Conservation (phyloP, 2,888 invertebrate species). For the Epinotia brunnichana region DNA sequence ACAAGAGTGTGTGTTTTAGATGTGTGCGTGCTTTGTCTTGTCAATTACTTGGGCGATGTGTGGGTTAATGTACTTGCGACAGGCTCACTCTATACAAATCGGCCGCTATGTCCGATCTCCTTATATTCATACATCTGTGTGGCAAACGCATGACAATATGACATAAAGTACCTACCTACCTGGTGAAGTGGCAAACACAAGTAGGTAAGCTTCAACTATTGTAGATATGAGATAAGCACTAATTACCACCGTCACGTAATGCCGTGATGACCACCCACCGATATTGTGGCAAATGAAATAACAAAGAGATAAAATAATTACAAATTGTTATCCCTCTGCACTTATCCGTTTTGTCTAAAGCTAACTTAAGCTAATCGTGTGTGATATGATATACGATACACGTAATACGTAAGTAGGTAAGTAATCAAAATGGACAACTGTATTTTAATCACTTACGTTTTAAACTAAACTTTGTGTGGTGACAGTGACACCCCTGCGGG, state of each 20-base stretch:
- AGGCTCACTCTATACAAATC: no score
- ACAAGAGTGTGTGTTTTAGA: no score
- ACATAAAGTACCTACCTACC: neutral
- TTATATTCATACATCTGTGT: no score
- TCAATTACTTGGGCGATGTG: no score
- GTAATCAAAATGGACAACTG: neutral
- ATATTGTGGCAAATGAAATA: slow-evolving; percentile 11
- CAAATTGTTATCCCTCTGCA: slow-evolving; percentile 2
- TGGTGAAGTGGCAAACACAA: neutral
- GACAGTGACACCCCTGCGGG: slow-evolving; percentile 63
- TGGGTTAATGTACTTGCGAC: no score
- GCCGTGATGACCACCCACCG: neutral
- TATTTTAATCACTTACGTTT: neutral
- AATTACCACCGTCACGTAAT: neutral
- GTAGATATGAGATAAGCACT: slow-evolving; percentile 7
- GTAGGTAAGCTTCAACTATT: neutral
- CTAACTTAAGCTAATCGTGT: neutral
- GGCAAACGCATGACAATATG: no score
- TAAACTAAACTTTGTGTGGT: no score
- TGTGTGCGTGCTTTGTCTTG: no score
- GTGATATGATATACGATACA: neutral
- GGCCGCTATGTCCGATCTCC: no score
- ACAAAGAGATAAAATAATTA: slow-evolving; percentile 1
- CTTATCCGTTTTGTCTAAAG: neutral
- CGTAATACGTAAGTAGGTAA: neutral